Conservation (phyloP, 2,113 vertebrate genomes). For the Callipepla squamata region DNA sequence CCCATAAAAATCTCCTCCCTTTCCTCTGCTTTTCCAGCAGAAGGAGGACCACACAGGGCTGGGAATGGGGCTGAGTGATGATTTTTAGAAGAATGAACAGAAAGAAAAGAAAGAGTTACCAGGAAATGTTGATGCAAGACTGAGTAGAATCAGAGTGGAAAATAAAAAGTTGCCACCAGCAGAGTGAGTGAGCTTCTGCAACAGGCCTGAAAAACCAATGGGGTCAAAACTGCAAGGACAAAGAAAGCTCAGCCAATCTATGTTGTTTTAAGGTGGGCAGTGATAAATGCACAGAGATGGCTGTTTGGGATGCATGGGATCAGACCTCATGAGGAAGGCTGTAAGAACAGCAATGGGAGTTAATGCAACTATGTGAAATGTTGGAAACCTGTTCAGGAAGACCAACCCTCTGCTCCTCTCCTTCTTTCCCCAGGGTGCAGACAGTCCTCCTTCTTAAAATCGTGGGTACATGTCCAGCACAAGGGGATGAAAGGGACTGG, state of each 20-base stretch:
- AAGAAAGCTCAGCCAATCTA: background rate
- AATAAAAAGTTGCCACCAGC: slow-evolving; percentile 44
- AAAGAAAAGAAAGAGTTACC: slow-evolving; percentile 47
- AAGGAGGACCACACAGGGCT: slow-evolving; percentile 48
- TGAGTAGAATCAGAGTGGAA: slow-evolving; percentile 12
- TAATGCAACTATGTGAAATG: background rate
- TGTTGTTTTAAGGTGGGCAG: background rate
- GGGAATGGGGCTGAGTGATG: slow-evolving; percentile 21
- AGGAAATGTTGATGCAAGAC: slow-evolving; percentile 52
- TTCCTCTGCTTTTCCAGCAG: background rate
- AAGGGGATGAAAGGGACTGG: background rate
- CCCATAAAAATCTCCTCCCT: background rate
- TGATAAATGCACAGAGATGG: background rate
- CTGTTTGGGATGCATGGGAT: background rate
- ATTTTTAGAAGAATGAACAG: slow-evolving; percentile 40
- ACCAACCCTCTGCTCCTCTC: background rate
- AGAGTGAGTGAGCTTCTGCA: slow-evolving; percentile 24
- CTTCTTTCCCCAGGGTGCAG: background rate
- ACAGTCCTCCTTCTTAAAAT: rapidly evolving
- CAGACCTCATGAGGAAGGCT: background rate
- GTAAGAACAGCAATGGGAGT: background rate
- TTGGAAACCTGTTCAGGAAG: background rate
- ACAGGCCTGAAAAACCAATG: background rate
- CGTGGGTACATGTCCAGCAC: slow-evolving; percentile 25
- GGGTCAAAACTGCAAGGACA: background rate